phyloP scores from a whole-genome alignment of 2,888 invertebrate species.

The Cabera pusaria region DNA sequence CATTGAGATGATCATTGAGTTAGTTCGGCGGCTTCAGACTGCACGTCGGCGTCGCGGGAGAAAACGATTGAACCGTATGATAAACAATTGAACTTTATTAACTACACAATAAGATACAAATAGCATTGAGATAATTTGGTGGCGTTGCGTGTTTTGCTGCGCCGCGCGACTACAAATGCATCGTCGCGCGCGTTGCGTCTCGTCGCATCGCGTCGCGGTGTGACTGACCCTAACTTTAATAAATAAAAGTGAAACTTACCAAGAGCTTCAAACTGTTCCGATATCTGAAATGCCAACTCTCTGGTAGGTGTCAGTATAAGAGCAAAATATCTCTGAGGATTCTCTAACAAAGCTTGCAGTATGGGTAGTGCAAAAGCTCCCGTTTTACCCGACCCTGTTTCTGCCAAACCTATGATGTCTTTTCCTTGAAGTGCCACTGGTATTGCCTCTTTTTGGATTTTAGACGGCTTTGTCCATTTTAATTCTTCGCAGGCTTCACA shows the following conservation, averaged over 20 bases:
- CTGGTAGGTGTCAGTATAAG: slow-evolving; percentile 97
- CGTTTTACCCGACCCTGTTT: slow-evolving; percentile 98
- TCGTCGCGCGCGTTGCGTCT: too few species aligned
- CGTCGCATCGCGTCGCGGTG: too few species aligned
- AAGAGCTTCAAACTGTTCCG: slow-evolving; percentile 98
- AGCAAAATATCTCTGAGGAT: slow-evolving; percentile 97
- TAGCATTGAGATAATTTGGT: too few species aligned
- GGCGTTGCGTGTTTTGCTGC: too few species aligned
- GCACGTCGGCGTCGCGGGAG: too few species aligned
- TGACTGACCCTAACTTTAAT: too few species aligned
- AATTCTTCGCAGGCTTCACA: slow-evolving; percentile 95
- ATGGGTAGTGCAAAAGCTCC: slow-evolving; percentile 99
- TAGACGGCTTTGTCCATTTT: slow-evolving; percentile 97
- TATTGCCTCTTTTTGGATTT: slow-evolving; percentile 97
- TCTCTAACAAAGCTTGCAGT: slow-evolving; percentile 93
- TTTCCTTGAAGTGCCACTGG: slow-evolving; percentile 95
- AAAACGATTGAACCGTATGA: too few species aligned
- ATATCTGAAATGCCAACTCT: slow-evolving; percentile 98
- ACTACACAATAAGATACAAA: too few species aligned
- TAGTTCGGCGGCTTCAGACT: too few species aligned
- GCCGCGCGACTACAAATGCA: too few species aligned
- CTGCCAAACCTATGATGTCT: slow-evolving; percentile 85
- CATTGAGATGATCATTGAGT: too few species aligned
- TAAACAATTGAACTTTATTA: too few species aligned
- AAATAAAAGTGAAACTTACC: slow-evolving; percentile 85